Conservation (phyloP, 2,888 invertebrate genomes). For the Orchestes rusci region DNA sequence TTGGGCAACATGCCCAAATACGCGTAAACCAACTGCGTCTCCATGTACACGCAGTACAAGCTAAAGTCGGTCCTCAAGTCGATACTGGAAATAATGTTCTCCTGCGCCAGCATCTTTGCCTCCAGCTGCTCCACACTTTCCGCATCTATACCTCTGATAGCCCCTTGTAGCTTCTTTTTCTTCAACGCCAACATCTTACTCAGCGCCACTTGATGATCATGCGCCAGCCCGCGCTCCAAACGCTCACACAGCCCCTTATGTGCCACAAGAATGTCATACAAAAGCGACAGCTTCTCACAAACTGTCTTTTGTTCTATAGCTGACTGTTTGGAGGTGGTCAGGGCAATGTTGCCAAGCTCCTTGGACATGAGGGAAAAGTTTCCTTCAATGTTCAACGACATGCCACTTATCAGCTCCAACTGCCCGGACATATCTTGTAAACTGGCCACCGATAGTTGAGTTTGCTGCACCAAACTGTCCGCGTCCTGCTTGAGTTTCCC, state of each 20-base stretch:
- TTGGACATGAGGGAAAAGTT: conserved; percentile 32
- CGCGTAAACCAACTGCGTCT: conserved; percentile 54
- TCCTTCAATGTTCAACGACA: conserved; percentile 32
- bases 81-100: conserved; percentile 54
- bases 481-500: conserved; percentile 50
- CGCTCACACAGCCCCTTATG: conserved; percentile 55
- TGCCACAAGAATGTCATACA: conserved; percentile 50
- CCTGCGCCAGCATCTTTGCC: conserved; percentile 56
- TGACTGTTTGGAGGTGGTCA: conserved; percentile 48
- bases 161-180: conserved; percentile 56
- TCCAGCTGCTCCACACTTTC: conserved; percentile 56
- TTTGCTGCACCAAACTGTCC: conserved; percentile 42
- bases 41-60: conserved; percentile 55
- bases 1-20: conserved; percentile 54
- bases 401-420: conserved; percentile 44
- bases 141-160: conserved; percentile 53
- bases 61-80: conserved; percentile 55
- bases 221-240: conserved; percentile 53
- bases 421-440: conserved; percentile 51
- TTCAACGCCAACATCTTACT: conserved; percentile 56
- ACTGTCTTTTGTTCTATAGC: conserved; percentile 50
- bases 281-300: conserved; percentile 49
- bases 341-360: conserved; percentile 47
- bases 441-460: conserved; percentile 45
- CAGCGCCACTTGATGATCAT: conserved; percentile 55